Percentiles rank a stretch among this genome's conserved stretches.
Evolutionary conservation across 2,113 vertebrate genomes (phyloP).

Genomic region (Rhagologus leucostigma): DNA sequence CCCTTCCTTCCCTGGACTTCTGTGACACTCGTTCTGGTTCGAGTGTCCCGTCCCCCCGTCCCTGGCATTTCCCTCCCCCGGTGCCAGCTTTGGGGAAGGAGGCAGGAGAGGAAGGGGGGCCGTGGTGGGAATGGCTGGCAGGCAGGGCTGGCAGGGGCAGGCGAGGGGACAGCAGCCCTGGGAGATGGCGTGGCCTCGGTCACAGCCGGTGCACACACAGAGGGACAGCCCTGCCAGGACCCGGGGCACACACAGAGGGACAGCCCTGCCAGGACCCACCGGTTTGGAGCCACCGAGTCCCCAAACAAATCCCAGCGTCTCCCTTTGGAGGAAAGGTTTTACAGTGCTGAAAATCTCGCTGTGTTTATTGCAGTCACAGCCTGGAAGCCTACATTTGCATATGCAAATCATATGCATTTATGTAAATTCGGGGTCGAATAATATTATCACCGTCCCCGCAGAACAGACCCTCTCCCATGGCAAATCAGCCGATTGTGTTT

Average conservation of each 20-base stretch:
- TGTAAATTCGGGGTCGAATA: neutral
- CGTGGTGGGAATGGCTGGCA: fast-evolving
- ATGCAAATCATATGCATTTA: constrained; percentile 46
- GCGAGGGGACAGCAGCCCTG: fast-evolving
- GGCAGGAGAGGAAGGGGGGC: neutral
- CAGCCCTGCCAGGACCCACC: neutral
- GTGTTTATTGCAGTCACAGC: neutral
- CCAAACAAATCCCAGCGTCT: neutral
- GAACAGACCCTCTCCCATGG: neutral
- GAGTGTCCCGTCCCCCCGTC: no score
- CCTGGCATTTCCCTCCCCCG: neutral
- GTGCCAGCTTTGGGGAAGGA: neutral
- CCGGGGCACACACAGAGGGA: fast-evolving
- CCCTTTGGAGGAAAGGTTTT: neutral
- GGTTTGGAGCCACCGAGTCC: no score
- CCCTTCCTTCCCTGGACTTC: neutral
- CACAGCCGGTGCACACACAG: fast-evolving
- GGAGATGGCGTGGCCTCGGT: neutral
- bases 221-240: neutral
- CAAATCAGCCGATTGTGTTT: constrained; percentile 14
- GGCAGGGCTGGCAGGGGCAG: neutral
- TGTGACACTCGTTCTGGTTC: fast-evolving
- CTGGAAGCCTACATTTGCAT: neutral
- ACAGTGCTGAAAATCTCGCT: neutral
- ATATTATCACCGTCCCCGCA: neutral